These are phyloP conservation scores for Aspidiotus destructor DNA, from an alignment of 2,888 invertebrate genomes.

Conservation along the genomic window DNA sequence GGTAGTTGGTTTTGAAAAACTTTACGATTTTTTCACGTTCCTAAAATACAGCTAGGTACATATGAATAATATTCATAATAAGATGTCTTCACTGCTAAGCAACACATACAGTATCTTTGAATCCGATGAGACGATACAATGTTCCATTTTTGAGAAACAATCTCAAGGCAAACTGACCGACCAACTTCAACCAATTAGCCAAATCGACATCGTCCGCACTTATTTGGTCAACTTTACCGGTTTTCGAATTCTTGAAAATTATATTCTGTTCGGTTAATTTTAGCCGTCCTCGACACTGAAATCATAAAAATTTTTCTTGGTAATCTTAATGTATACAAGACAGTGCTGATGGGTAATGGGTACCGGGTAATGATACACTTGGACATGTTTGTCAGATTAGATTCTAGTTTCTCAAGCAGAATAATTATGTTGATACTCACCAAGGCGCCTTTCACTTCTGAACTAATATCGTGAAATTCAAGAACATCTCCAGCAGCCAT, in stretches of 20 bases:
- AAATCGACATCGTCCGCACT: conserved; percentile 73
- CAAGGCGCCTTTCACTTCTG: conserved; percentile 78
- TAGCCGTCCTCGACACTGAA: conserved; percentile 77
- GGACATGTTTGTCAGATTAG: neutral
- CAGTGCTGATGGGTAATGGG: no score
- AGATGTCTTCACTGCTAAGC: no score
- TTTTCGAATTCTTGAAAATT: conserved; percentile 89
- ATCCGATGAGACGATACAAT: conserved; percentile 84
- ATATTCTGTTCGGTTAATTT: conserved; percentile 86
- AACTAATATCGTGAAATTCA: conserved; percentile 75
- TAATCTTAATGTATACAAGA: neutral
- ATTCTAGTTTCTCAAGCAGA: neutral
- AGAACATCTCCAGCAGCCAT: conserved; percentile 41
- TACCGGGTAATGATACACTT: no score
- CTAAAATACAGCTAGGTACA: conserved; percentile 42
- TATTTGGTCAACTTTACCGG: conserved; percentile 91
- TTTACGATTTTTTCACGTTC: conserved; percentile 89
- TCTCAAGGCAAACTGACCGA: conserved; percentile 80
- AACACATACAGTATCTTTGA: conserved; percentile 69
- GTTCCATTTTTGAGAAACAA: conserved; percentile 82
- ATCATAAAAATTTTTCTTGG: conserved; percentile 37
- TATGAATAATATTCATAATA: neutral
- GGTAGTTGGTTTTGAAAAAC: conserved; percentile 74
- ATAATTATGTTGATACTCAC: conserved; percentile 49
- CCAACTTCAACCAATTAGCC: conserved; percentile 85